phyloP scores from a whole-genome alignment of 2,113 vertebrate genomes.

The Nestor notabilis region DNA sequence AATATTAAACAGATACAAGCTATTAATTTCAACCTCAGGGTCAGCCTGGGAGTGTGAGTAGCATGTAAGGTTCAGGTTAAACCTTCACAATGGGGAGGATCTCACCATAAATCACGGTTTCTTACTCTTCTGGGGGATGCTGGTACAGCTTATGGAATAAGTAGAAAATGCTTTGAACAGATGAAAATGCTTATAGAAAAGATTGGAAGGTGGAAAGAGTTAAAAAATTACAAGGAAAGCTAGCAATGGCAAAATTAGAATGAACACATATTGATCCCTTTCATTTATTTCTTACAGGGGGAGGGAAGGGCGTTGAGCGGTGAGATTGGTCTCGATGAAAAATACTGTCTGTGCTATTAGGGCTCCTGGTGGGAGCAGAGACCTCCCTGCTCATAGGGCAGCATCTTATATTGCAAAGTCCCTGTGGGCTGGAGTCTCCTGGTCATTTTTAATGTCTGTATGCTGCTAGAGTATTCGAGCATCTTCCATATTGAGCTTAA shows the following conservation, averaged over 20 bases:
- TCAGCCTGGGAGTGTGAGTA: constrained; percentile 6
- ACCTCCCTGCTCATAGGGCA: background rate
- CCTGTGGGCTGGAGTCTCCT: background rate
- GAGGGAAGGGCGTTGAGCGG: background rate
- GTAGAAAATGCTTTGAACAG: background rate
- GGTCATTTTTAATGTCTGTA: background rate
- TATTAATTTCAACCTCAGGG: constrained; percentile 45
- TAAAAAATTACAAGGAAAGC: background rate
- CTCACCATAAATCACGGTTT: background rate
- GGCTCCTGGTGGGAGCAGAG: background rate
- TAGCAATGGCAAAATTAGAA: background rate
- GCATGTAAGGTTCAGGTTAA: constrained; percentile 1
- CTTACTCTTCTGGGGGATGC: background rate
- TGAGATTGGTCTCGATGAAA: background rate
- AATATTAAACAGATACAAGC: constrained; percentile 52
- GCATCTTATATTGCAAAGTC: background rate
- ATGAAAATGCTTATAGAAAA: background rate
- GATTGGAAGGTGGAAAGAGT: background rate
- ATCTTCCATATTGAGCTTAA: background rate
- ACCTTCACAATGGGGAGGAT: background rate
- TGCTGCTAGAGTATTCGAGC: background rate
- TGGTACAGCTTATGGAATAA: background rate
- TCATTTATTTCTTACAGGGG: background rate
- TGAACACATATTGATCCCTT: background rate
- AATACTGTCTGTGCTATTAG: background rate